Evolutionary conservation across 2,888 invertebrate species (phyloP), one percentile per base, ranked within the genome.

Genomic region (Ormyrus thymus): DNA sequence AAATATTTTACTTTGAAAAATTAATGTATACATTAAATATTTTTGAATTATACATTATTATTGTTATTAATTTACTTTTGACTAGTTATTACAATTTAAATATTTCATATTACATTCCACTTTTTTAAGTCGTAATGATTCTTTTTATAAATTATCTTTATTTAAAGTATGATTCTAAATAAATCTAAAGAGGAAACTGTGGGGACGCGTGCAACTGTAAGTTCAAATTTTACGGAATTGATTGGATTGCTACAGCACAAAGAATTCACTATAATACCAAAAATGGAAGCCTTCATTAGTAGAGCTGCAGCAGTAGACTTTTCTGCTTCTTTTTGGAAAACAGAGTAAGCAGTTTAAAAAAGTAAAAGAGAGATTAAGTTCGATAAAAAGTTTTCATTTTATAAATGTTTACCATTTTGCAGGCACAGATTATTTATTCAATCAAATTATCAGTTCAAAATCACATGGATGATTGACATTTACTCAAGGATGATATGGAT

Each of bases 401-500:
- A 29, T 29, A 29, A 29, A 29, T 29, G 29, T 29, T 29, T 29
- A 29, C 4, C 3, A 29, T 29, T 29, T 29, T 29, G 29, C 29
- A 29, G 29, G 3, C 29, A 29, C 0, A 64, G 78, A 11, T 48
- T 82, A 1, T 82, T 82, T 29, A 66, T 78, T 46, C 71, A 55
- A 6, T 79, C 15, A 15, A 71, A 77, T 61, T 46, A 75, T 43
- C 29, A 46, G n/a, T 61, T 81, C 15, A 9, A 80, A 11, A 45
- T 59, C 7, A 70, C 73, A 5, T 86, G 86, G 86, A 82, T 86
- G 82, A 7, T 84, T n/a, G 65, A 82, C 50, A 43, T 86, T 51
- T 86, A 84, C 43, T 81, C 86, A 11, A 15, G 9, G 58, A 56
- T 68, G 56, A 45, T 78, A 50, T 73, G 78, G 73, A 71, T 51